Evolutionary conservation across 92 coral and sea anemone species (phyloP), one percentile per base, ranked within the genome.

Genomic region (Zoanthus sansibaricus): DNA sequence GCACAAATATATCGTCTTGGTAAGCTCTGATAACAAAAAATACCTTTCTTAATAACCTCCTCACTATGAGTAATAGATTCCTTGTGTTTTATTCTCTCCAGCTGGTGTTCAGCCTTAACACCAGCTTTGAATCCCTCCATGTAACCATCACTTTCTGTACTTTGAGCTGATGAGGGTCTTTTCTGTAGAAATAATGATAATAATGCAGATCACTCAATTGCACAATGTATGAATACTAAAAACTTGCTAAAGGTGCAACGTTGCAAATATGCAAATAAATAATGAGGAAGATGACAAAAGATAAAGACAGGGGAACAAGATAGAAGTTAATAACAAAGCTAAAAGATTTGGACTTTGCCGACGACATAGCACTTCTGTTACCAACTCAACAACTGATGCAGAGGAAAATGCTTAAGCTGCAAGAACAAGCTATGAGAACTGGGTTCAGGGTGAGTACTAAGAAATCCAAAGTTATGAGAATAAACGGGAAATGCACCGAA

Each of bases 81-180:
- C 45, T 74, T 90, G 92, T 96, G 95, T 13, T 75, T 83, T 79
- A 86, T 88, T 44, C 95, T 77, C 84, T 94, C 98, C 64, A 84
- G 66, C 73, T 95, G 95, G 7, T 95, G 97, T 67, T 93, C 94
- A 20, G 94, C 91, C 62, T 93, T 91, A 37, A 95, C 83, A 3
- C 99, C 99, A 30, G 99, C 99, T 37, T 89, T 87, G 74, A 97
- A 95, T 12, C 99, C 99, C 48, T 95, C 97, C 77, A 92, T 91
- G 88, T 77, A 97, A 3, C 92, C 98, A 21, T 94, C 95, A 62
- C 82, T 66, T 69, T 64, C 55, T 0, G 33, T 11, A 76, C 96
- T 93, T 25, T 77, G 92, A 2, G 98, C 98, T 17, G 98, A 93
- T 17, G 92, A 75, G 11, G 98, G 98, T 44, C 98, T 89, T 75